Evolutionary conservation across 2,797 vertebrate species (phyloP).

Genomic region (Coregonus suidteri): DNA sequence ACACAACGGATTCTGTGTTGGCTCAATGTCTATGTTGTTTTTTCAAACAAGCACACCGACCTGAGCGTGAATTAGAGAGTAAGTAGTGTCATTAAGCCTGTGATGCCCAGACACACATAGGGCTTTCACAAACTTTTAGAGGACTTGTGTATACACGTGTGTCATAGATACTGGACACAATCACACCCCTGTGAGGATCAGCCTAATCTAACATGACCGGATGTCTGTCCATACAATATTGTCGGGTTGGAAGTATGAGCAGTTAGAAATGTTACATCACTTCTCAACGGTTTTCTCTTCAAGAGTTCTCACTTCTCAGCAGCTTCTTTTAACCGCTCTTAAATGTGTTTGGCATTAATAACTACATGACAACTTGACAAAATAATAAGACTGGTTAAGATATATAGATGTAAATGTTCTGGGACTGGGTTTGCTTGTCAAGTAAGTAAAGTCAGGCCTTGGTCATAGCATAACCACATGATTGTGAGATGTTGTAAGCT

Average conservation of each 20-base stretch:
- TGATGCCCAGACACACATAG: conserved; percentile 70
- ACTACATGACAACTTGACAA: not conserved
- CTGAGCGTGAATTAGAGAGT: conserved; percentile 72
- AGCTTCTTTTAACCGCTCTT: not conserved
- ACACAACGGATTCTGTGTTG: conserved; percentile 74
- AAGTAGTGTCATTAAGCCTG: conserved; percentile 78
- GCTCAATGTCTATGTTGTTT: conserved; percentile 55
- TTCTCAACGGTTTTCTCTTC: conserved; percentile 42
- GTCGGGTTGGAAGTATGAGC: conserved; percentile 23
- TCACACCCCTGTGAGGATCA: conserved; percentile 62
- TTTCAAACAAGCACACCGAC: conserved; percentile 65
- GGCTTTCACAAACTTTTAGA: conserved; percentile 65
- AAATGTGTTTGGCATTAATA: conserved; percentile 1
- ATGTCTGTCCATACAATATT: conserved; percentile 31
- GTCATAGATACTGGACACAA: conserved; percentile 71
- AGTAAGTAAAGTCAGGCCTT: not conserved
- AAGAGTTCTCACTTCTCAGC: no score
- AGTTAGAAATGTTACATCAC: conserved; percentile 41
- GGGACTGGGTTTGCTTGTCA: not conserved
- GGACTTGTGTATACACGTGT: conserved; percentile 67
- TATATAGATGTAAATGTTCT: not conserved
- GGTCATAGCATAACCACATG: not conserved
- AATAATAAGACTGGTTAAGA: conserved; percentile 12
- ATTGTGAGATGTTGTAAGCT: not conserved
- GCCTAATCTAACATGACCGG: conserved; percentile 39